phyloP scores from a whole-genome alignment of 1,140 invertebrate genomes.

The Eufriesea mexicana region DNA sequence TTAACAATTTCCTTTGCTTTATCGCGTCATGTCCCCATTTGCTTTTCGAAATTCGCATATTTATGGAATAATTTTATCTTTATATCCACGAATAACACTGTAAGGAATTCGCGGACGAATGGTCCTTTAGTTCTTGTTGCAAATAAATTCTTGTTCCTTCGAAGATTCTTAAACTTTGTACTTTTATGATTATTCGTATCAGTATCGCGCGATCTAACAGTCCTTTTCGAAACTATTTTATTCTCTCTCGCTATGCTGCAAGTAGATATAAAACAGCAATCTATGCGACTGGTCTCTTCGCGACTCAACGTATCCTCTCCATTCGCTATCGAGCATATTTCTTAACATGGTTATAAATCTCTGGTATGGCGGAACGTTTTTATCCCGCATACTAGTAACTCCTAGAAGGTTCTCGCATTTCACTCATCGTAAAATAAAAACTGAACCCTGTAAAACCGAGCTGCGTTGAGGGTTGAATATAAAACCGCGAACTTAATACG shows the following conservation, averaged over 20 bases:
- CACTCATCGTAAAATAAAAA: constrained; percentile 1
- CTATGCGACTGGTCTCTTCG: background rate
- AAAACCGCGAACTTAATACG: constrained; percentile 3
- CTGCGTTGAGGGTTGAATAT: background rate
- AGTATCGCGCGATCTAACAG: background rate
- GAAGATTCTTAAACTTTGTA: too few relatives aligned
- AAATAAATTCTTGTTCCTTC: too few relatives aligned
- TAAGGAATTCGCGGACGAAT: too few relatives aligned
- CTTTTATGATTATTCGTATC: too few relatives aligned
- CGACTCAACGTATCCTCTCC: background rate
- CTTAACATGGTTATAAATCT: background rate
- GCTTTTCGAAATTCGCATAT: too few relatives aligned
- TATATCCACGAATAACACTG: too few relatives aligned
- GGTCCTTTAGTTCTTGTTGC: too few relatives aligned
- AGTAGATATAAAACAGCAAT: background rate
- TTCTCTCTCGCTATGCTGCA: background rate
- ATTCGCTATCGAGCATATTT: background rate
- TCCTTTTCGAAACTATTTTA: too few relatives aligned
- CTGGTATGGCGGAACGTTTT: background rate
- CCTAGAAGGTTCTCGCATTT: background rate
- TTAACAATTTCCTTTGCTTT: too few relatives aligned
- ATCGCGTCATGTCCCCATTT: too few relatives aligned
- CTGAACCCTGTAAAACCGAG: background rate
- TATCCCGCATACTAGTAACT: background rate
- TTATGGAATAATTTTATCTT: too few relatives aligned